Evolutionary conservation across 2,888 invertebrate species (phyloP).

Genomic region (Sepiola atlantica): DNA sequence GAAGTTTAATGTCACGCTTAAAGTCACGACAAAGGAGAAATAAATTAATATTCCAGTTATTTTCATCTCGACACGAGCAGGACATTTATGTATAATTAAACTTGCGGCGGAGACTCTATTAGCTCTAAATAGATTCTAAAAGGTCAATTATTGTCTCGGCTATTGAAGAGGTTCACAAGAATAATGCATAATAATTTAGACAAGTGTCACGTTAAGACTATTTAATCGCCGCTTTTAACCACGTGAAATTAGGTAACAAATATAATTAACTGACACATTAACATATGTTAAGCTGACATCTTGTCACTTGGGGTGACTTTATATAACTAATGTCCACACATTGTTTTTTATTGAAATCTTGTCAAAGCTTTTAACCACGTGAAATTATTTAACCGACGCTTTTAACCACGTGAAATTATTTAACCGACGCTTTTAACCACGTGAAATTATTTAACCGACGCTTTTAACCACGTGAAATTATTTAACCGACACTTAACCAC

Average conservation of each 20-base stretch:
- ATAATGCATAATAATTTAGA: not conserved
- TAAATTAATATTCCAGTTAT: not conserved
- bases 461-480: too few relatives aligned
- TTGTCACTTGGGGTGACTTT: not conserved
- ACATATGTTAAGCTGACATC: not conserved
- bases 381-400: too few relatives aligned
- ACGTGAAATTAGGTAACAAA: not conserved
- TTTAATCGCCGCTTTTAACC: not conserved
- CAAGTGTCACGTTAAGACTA: not conserved
- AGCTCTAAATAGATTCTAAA: not conserved
- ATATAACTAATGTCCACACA: not conserved
- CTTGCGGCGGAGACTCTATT: not conserved
- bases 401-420: too few relatives aligned
- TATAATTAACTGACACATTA: not conserved
- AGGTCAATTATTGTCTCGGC: not conserved
- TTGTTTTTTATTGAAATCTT: too few relatives aligned
- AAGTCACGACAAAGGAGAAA: too few relatives aligned
- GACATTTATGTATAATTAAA: not conserved
- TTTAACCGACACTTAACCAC: too few relatives aligned
- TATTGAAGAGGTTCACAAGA: not conserved
- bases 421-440: too few relatives aligned
- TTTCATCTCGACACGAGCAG: not conserved
- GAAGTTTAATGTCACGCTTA: too few relatives aligned
- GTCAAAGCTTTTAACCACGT: too few relatives aligned
- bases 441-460: too few relatives aligned